Percentiles rank a stretch among this genome's conserved stretches.
phyloP scores from a whole-genome alignment of 1,140 invertebrate species.

The Eumaeus atala region DNA sequence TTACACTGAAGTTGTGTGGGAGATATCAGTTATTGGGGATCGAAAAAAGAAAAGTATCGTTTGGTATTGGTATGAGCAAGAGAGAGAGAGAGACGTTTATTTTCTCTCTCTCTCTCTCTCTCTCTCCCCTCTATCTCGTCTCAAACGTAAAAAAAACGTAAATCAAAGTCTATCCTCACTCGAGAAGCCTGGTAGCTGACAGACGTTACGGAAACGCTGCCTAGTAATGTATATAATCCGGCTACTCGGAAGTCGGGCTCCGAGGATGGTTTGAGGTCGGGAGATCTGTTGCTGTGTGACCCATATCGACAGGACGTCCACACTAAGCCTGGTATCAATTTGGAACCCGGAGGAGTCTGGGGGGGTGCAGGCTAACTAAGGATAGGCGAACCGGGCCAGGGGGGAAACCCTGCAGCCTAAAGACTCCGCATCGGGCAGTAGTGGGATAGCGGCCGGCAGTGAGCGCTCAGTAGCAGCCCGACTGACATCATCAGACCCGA shows the following conservation, averaged over 20 bases:
- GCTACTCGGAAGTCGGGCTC: constrained; percentile 90
- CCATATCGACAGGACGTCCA: constrained; percentile 89
- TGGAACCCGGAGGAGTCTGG: constrained; percentile 88
- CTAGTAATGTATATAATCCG: too few species aligned
- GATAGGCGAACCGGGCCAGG: constrained; percentile 97
- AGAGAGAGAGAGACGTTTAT: too few species aligned
- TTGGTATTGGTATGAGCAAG: too few species aligned
- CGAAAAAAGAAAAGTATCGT: too few species aligned
- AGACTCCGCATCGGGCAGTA: constrained; percentile 31
- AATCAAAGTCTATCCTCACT: too few species aligned
- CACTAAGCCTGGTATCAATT: constrained; percentile 95
- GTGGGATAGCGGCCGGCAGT: constrained; percentile 7
- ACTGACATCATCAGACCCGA: constrained; percentile 5
- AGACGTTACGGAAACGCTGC: too few species aligned
- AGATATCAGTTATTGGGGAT: too few species aligned
- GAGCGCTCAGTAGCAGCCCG: constrained; percentile 5
- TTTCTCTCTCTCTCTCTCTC: too few species aligned
- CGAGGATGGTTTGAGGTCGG: constrained; percentile 91
- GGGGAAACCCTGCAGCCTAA: constrained; percentile 79
- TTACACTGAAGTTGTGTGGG: too few species aligned
- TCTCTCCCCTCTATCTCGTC: too few species aligned
- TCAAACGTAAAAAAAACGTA: too few species aligned
- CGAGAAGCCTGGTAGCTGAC: too few species aligned
- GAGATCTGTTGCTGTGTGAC: constrained; percentile 80
- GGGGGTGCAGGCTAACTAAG: constrained; percentile 91